These are phyloP conservation scores for Julus scandinavius DNA, from an alignment of 2,888 invertebrate species.

Conservation along the genomic window DNA sequence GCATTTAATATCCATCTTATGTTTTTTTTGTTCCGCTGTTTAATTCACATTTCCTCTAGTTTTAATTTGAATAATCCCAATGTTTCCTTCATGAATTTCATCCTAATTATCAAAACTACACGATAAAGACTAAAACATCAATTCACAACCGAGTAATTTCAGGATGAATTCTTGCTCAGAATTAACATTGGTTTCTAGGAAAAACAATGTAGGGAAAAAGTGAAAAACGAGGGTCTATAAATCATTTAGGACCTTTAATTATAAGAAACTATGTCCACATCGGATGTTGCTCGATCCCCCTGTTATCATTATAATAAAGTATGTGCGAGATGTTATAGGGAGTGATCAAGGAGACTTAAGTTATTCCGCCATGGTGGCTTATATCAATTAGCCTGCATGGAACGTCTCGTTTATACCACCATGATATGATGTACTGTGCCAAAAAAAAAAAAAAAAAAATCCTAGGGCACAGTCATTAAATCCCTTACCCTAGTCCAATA, in stretches of 20 bases:
- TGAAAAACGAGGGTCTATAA: constrained; percentile 28
- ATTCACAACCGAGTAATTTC: neutral
- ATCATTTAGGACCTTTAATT: constrained; percentile 45
- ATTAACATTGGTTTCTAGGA: neutral
- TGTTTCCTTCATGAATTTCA: constrained; percentile 6
- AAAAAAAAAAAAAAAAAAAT: neutral
- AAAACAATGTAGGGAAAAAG: neutral
- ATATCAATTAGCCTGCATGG: constrained; percentile 38
- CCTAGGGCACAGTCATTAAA: constrained; percentile 40
- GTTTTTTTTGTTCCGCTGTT: neutral
- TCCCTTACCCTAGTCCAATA: neutral
- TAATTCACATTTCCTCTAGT: constrained; percentile 7
- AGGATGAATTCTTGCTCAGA: neutral
- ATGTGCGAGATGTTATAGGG: constrained; percentile 26
- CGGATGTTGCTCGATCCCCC: neutral
- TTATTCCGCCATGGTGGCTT: constrained; percentile 36
- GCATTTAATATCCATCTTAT: too few species aligned
- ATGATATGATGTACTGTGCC: neutral
- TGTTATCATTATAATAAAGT: constrained; percentile 45
- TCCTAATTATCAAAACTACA: neutral
- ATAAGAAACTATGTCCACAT: constrained; percentile 25
- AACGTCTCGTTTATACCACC: neutral
- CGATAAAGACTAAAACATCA: neutral
- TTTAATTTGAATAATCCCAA: constrained; percentile 40
- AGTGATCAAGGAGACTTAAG: constrained; percentile 36